Conservation (phyloP, 1,140 invertebrate genomes). For the Gonioctena quinquepunctata region DNA sequence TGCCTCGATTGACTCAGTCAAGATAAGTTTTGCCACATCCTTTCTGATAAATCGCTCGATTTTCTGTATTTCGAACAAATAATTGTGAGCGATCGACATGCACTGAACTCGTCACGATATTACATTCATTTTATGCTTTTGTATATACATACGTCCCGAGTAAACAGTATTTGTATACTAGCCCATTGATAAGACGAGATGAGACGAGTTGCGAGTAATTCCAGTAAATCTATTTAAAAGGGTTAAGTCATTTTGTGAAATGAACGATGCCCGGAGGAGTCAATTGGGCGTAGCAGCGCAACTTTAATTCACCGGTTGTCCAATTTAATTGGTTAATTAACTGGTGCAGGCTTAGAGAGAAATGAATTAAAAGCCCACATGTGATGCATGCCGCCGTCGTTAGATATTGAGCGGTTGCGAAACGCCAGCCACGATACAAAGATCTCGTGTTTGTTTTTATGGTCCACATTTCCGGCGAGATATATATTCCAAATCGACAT, state of each 20-base stretch:
- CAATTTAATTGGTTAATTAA: slow-evolving; percentile 14
- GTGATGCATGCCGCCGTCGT: background rate
- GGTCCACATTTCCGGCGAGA: background rate
- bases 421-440: background rate
- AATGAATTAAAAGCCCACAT: slow-evolving; percentile 8
- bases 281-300: slow-evolving; percentile 12
- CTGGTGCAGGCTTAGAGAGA: slow-evolving; percentile 4
- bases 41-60: slow-evolving; percentile 1
- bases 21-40: slow-evolving; percentile 18
- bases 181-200: slow-evolving; percentile 12
- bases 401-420: background rate
- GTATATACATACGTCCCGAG: background rate
- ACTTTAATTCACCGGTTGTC: background rate
- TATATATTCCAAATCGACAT: background rate
- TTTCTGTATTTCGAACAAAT: slow-evolving; percentile 10
- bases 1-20: background rate
- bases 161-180: background rate
- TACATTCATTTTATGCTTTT: slow-evolving; percentile 1
- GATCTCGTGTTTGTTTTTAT: slow-evolving; percentile 6
- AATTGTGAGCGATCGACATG: background rate
- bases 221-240: slow-evolving; percentile 3
- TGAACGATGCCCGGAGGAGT: background rate
- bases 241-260: slow-evolving; percentile 4
- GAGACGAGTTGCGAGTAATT: background rate
- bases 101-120: background rate